phyloP scores from a whole-genome alignment of 2,113 vertebrate species.

The Aptenodytes forsteri region DNA sequence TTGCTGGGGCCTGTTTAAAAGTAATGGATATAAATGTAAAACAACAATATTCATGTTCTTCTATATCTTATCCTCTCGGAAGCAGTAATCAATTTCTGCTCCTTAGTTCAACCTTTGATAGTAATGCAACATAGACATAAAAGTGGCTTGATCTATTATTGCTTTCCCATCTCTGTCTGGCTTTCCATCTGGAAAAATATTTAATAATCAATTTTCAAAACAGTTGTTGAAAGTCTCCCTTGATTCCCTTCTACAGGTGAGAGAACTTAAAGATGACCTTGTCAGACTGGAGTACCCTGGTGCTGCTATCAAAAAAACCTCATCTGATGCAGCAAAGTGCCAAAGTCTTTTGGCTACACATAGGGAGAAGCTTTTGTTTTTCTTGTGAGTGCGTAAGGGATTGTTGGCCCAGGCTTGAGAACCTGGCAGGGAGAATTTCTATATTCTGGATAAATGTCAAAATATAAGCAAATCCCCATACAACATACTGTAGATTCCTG shows the following conservation, averaged over 20 bases:
- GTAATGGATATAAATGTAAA: background rate
- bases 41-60: background rate
- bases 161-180: constrained; percentile 18
- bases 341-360: background rate
- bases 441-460: constrained; percentile 40
- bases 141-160: background rate
- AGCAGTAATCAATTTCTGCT: background rate
- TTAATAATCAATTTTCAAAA: constrained; percentile 34
- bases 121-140: background rate
- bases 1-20: background rate
- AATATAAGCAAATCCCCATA: constrained; percentile 43
- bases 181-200: constrained; percentile 28
- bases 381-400: background rate
- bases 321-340: background rate
- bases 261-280: background rate
- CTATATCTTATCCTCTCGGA: background rate
- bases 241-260: constrained; percentile 4
- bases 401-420: constrained; percentile 8
- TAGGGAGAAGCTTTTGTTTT: constrained; percentile 16
- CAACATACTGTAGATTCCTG: constrained; percentile 30
- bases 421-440: constrained; percentile 25
- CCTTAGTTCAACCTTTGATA: constrained; percentile 6
- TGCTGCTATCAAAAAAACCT: background rate
- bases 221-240: background rate
- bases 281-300: background rate